Evolutionary conservation across 2,888 invertebrate genomes (phyloP).

Genomic region (Lypha dubia): DNA sequence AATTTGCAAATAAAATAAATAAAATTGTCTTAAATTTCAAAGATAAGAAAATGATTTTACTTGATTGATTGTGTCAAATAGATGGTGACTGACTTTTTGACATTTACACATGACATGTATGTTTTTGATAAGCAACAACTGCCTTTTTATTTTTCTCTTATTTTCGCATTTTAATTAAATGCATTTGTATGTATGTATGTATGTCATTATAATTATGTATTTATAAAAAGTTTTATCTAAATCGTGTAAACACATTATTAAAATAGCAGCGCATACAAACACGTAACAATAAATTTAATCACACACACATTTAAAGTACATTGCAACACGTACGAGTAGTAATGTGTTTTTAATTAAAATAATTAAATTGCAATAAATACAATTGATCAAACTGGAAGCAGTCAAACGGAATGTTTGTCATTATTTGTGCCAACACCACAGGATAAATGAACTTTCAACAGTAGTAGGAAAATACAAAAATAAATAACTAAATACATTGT

Average conservation of each 20-base stretch:
- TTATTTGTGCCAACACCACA: constrained; percentile 50
- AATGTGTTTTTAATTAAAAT: constrained; percentile 73
- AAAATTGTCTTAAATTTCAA: background rate
- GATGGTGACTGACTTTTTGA: constrained; percentile 12
- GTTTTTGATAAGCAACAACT: background rate
- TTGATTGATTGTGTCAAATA: background rate
- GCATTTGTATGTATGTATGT: background rate
- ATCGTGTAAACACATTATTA: background rate
- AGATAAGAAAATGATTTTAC: background rate
- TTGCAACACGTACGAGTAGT: constrained; percentile 59
- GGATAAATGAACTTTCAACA: constrained; percentile 8
- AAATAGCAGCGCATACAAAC: background rate
- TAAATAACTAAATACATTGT: constrained; percentile 61
- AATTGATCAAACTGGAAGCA: constrained; percentile 13
- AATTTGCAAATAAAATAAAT: background rate
- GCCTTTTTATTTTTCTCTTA: no score
- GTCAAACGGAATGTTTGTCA: constrained; percentile 28
- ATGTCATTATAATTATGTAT: background rate
- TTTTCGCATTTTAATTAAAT: no score
- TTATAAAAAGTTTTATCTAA: background rate
- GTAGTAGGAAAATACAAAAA: constrained; percentile 27
- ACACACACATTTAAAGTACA: constrained; percentile 45
- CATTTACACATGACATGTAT: constrained; percentile 3
- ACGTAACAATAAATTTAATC: constrained; percentile 18
- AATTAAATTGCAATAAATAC: constrained; percentile 73